These are phyloP conservation scores for Xestia sexstrigata DNA, from an alignment of 2,888 invertebrate genomes.

Conservation along the genomic window DNA sequence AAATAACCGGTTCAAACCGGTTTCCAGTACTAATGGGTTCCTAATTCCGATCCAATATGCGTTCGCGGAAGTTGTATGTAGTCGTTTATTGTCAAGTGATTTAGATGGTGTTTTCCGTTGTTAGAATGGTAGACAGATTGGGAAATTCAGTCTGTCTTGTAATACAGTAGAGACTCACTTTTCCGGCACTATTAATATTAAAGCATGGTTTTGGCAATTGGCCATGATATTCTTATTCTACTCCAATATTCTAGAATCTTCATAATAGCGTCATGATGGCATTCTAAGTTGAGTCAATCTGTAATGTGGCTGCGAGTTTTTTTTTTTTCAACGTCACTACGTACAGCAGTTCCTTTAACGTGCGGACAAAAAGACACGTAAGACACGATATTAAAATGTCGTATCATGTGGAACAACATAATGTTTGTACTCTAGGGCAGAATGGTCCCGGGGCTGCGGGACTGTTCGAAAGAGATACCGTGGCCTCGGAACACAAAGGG, in stretches of 20 bases:
- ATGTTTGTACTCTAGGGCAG: too few relatives aligned
- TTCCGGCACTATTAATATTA: too few relatives aligned
- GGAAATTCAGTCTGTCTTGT: neutral
- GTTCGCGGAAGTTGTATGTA: slow-evolving; percentile 29
- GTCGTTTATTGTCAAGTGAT: slow-evolving; percentile 21
- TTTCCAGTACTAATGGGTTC: slow-evolving; percentile 61
- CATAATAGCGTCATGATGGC: neutral
- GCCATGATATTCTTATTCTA: neutral
- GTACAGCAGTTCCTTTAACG: too few relatives aligned
- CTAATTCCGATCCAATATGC: slow-evolving; percentile 59
- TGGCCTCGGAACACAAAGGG: too few relatives aligned
- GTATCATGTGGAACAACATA: too few relatives aligned
- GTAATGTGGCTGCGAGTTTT: too few relatives aligned
- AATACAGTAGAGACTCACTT: neutral
- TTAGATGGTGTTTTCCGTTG: slow-evolving; percentile 14
- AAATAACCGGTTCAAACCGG: slow-evolving; percentile 60
- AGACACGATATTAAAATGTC: neutral
- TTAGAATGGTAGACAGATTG: neutral
- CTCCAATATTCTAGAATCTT: neutral
- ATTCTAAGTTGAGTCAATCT: too few relatives aligned
- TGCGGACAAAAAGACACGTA: neutral
- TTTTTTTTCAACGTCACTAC: too few relatives aligned
- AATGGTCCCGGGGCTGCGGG: too few relatives aligned
- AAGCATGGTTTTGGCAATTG: neutral
- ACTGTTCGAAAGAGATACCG: too few relatives aligned